Base-by-base conservation (phyloP, 2,113 vertebrate species). In the Trinectes maculatus region DNA sequence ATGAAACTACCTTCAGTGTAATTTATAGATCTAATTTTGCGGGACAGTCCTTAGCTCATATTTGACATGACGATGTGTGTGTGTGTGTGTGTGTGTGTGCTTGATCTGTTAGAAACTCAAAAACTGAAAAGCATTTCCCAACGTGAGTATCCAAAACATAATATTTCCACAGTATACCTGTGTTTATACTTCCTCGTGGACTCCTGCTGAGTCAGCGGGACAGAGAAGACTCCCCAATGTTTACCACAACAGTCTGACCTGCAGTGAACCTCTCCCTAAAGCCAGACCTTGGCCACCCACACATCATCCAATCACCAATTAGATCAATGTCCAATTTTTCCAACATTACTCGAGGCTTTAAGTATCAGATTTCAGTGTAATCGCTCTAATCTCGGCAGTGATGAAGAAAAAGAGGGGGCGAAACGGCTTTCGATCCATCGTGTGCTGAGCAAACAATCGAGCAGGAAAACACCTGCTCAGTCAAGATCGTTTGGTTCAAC, bases 1-100 rank as follows among this genome's bases (percentile, higher is more conserved):
- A 91, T 85, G 57, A 89, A 89, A 89, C 81, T 83, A 88, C 68
- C 82, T 57, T 66, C 69, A 80, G 33, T 44, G 70, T 91, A 87
- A 92, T 93, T 92, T 90, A 91, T 87, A 74, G 84, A 72, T 70
- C 77, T 71, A 88, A 91, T 90, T 88, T 88, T 85, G 68, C 34
- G 48, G 63, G 80, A 75, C 77, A 80, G 75, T 79, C 64, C 65
- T 55, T 33, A 28, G 72, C 71, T 77, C 74, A 77, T 80, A 82
- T 91, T 89, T 79, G 67, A 88, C 79, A 58, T 62, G 80, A 72
- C 65, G 54, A 47, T 71, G 52, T 65, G 19, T 36, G 1, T 6
- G 40, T 5, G 19, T 1, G 51, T 7, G 12, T 19, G 21, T 18
- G 25, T 33, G 47, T 49, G 46, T 49, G 46, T 26, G 43, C 42